A percentile compares a stretch with the other conserved stretches of the same genome.
These are phyloP conservation scores for Cebus imitator DNA, from an alignment of 2,113 vertebrate genomes.

Conservation along the genomic window DNA sequence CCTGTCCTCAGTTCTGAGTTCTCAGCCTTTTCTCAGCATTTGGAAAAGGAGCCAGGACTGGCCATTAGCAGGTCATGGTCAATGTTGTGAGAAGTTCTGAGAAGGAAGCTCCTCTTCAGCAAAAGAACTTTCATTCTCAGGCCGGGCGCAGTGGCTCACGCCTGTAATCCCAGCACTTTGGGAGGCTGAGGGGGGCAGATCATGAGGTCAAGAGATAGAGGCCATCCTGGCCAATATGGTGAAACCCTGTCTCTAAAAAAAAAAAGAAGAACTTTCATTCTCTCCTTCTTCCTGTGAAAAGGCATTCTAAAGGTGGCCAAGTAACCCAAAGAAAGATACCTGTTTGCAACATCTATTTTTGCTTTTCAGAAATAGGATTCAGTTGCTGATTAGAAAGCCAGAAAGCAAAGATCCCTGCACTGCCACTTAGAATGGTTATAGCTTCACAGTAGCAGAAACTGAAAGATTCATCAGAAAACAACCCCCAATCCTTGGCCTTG, in stretches of 20 bases:
- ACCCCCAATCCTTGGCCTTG: background rate
- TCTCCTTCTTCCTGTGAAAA: constrained; percentile 3
- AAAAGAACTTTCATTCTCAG: constrained; percentile 52
- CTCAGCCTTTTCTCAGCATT: constrained; percentile 75
- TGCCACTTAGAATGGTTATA: background rate
- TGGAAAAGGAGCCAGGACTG: constrained; percentile 72
- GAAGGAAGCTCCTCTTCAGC: constrained; percentile 52
- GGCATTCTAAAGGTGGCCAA: constrained; percentile 45
- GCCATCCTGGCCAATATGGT: no score
- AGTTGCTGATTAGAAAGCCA: constrained; percentile 9
- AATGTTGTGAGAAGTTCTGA: constrained; percentile 66
- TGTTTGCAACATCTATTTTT: constrained; percentile 37
- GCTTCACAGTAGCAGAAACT: background rate
- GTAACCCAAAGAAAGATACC: constrained; percentile 11
- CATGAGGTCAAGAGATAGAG: no score
- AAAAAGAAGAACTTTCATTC: constrained; percentile 46
- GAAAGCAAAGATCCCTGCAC: background rate
- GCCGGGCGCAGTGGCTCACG: no score
- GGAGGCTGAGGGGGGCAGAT: no score
- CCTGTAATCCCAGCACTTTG: no score
- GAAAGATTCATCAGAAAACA: background rate
- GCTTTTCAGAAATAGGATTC: constrained; percentile 37
- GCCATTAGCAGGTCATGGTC: constrained; percentile 78
- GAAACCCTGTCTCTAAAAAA: no score
- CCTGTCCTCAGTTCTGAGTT: constrained; percentile 47